Base-by-base conservation (phyloP, 2,888 invertebrate genomes). In the Agrochola lota region DNA sequence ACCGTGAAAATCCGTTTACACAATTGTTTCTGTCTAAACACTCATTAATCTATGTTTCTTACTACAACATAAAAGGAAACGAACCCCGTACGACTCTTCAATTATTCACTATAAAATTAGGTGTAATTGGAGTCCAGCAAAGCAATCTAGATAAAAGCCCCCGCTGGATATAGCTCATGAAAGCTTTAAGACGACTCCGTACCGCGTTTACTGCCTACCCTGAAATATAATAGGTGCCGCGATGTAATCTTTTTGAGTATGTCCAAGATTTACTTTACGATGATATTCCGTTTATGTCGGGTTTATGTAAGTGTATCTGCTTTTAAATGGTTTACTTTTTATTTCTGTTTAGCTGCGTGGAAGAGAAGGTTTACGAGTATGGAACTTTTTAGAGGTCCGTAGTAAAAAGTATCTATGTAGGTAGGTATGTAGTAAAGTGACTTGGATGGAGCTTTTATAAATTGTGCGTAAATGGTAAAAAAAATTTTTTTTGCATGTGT, bases 101-200 rank as follows among this genome's bases (percentile, higher is more conserved):
- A 93, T 94, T 92, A 94, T 94, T 93, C 90, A 92, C 84, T 88
- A 89, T 87, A 89, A 91, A 94, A 93, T 94, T 92, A 92, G 91
- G 85, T 90, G 93, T 93, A 94, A 94, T 94, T 93, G 93, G 87
- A 88, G 88, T 84, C 87, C 89, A 87, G 88, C 87, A 78, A 85
- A 83, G 91, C 92, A 94, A 94, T 94, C 94, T 91, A 90, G 93
- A 90, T 94, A 94, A 94, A 92, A 94, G 94, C 94, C 83, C 80
- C 85, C 83, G 81, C 74, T 82, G 86, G 83, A 83, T 86, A 88
- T 89, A 78, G 87, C 84, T 85, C 88, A 90, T 88, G 90, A 88
- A 88, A 83, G 74, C 80, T 89, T 85, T 74, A 84, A 84, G 83
- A 82, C 74, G 89, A 78, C 77, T 78, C 67, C 77, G 43, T 71